These are phyloP conservation scores for Lathronympha strigana DNA, from an alignment of 2,888 invertebrate species.

Conservation along the genomic window DNA sequence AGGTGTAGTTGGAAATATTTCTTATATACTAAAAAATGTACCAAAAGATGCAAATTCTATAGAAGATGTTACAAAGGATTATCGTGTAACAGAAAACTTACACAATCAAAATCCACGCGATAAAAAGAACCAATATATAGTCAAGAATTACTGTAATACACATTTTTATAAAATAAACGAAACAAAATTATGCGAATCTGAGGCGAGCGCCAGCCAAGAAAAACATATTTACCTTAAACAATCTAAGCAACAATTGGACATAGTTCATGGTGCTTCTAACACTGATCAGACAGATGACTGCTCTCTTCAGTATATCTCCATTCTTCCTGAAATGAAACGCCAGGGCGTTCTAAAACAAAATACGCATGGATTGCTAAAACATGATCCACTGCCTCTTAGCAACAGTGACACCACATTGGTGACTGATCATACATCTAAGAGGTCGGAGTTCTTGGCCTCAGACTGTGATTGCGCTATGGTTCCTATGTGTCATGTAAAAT, in stretches of 20 bases:
- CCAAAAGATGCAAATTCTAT: conserved; percentile 13
- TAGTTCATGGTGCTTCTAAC: neutral
- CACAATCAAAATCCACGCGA: neutral
- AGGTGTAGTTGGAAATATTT: conserved; percentile 49
- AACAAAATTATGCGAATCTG: neutral
- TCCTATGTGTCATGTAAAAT: conserved; percentile 76
- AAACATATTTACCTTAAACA: neutral
- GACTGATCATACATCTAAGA: conserved; percentile 40
- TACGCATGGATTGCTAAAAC: conserved; percentile 29
- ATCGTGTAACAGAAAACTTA: neutral
- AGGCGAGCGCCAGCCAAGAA: neutral
- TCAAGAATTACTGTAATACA: neutral
- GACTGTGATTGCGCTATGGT: conserved; percentile 69
- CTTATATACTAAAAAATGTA: conserved; percentile 61
- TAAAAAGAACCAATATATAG: conserved; percentile 49
- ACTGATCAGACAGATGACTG: conserved; percentile 10
- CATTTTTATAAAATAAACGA: neutral
- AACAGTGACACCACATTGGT: conserved; percentile 43
- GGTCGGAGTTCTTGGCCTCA: conserved; percentile 44
- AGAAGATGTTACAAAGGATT: neutral
- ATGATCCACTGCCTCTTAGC: conserved; percentile 42
- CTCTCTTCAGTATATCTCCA: neutral
- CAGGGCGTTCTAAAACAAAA: conserved; percentile 11
- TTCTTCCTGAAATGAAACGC: neutral
- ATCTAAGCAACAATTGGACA: neutral